Percentiles rank a stretch among this genome's conserved stretches.
Evolutionary conservation across 1,140 invertebrate genomes (phyloP).

Genomic region (Stegodyphus dumicola): DNA sequence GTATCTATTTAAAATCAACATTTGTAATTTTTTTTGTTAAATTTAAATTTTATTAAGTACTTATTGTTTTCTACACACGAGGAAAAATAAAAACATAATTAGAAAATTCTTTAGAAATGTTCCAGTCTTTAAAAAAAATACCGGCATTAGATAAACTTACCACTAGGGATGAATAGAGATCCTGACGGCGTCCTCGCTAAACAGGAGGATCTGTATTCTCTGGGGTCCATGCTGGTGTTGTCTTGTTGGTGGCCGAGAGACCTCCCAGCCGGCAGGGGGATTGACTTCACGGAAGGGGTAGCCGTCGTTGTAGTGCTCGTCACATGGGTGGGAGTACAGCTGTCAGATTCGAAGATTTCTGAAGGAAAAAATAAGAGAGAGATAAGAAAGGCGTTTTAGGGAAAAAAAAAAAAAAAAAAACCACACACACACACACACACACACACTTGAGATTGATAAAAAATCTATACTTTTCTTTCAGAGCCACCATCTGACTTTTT

Average conservation of each 20-base stretch:
- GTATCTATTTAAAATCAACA: too few species aligned
- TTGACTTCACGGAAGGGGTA: slow-evolving; percentile 38
- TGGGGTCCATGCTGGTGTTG: slow-evolving; percentile 38
- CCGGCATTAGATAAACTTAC: slow-evolving; percentile 7
- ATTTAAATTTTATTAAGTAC: too few species aligned
- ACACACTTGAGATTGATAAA: too few species aligned
- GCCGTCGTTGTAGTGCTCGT: slow-evolving; percentile 46
- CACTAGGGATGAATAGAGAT: slow-evolving; percentile 62
- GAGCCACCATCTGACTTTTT: too few species aligned
- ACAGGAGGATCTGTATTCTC: slow-evolving; percentile 56
- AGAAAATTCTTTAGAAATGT: too few species aligned
- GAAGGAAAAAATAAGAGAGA: background rate
- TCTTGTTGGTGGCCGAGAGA: slow-evolving; percentile 15
- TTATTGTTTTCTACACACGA: too few species aligned
- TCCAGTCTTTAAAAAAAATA: too few species aligned
- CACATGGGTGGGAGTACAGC: slow-evolving; percentile 13
- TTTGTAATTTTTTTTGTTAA: too few species aligned
- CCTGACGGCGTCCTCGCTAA: slow-evolving; percentile 61
- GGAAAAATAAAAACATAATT: too few species aligned
- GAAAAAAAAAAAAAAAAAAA: background rate
- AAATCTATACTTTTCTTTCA: too few species aligned
- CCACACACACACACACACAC: too few species aligned
- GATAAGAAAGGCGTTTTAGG: background rate
- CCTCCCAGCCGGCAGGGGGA: slow-evolving; percentile 24
- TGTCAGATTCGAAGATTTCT: slow-evolving; percentile 17